Base-by-base conservation (phyloP, 2,888 invertebrate genomes). In the Cantharis rufa region DNA sequence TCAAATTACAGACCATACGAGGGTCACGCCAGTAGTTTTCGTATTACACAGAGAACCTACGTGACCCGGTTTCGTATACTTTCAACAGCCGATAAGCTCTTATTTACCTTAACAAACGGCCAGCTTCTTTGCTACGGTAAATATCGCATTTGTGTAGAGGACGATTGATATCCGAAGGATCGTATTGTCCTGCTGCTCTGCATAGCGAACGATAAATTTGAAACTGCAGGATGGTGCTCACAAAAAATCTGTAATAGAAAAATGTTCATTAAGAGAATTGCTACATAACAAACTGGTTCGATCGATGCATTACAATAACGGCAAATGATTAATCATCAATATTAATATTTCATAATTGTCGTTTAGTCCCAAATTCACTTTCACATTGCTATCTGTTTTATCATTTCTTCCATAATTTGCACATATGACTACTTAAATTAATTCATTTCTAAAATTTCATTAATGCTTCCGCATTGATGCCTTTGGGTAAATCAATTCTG, bases 111-210 rank as follows among this genome's bases (percentile, higher is more conserved):
- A 98, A 88, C 79, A 95, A 91, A 81, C 91, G 90, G 1, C 98
- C 98, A n/a, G 97, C 97, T 80, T 94, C 94, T 68, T 94, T 94
- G 84, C 94, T 96, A 71, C 94, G 89, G 89, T 97, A 97, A 85
- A 98, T 94, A 88, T 98, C 97, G 87, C 98, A 98, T 85, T 94
- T 95, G 89, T 98, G 96, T 62, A 98, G 90, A 0, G 96, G 94
- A 71, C 92, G 91, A 5, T 90, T 88, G 0, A 92, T 90, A 86
- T 96, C 94, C 1, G 92, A 91, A 0, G 93, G 93, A 79, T 93
- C 93, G 87, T 94, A 95, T 87, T 97, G 95, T 0, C 94, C 94
- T 1, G 97, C 94, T 0, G 93, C 92, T 77, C 91, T 92, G 86
- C 98, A 98, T 81, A 98, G 89, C 0, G 96, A 92, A 32, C 95